Evolutionary conservation across 2,888 invertebrate species (phyloP), one percentile per base, ranked within the genome.

Genomic region (Tyria jacobaeae): DNA sequence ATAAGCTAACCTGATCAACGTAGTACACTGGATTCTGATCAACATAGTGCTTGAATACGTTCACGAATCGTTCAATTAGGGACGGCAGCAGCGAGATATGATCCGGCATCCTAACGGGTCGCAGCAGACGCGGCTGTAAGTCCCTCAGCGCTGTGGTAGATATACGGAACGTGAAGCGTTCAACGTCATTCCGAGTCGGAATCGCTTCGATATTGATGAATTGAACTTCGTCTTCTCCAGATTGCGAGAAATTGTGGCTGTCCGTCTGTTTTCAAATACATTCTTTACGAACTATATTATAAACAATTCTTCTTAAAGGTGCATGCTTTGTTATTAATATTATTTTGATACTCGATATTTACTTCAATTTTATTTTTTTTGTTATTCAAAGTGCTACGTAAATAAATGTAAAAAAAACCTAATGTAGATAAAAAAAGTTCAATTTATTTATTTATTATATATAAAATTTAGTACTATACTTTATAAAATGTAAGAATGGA

Each of bases 61-160:
- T 96, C 27, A 98, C 94, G 87, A 99, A 99, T 81, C 96, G 95
- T 80, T 99, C 98, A 57, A 97, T 95, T 3, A 98, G 91, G 1
- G 96, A 96, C 72, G 97, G 97, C 82, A 97, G 95, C 35, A 93
- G 68, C 0, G 87, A 85, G 47, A 93, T 80, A 39, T 91, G 89
- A 0, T 89, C 88, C 0, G 93, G 92, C 5, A 93, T 88, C 7
- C 88, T 62, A 37, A 92, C 86, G 0, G 89, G 86, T 7, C 77
- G 73, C 12, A 72, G 60, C 37, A 94, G 73, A 3, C 90, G 68
- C 0, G 89, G 88, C 73, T 94, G 94, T 34, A 99, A 88, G 76
- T 98, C 97, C 70, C 96, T 95, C 76, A 98, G 96, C 61, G 97
- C 96, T 12, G 96, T 82, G 0, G 98, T 96, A 79, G 98, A 97